Evolutionary conservation across 2,113 vertebrate genomes (phyloP).

Genomic region (Pangasianodon hypophthalmus): DNA sequence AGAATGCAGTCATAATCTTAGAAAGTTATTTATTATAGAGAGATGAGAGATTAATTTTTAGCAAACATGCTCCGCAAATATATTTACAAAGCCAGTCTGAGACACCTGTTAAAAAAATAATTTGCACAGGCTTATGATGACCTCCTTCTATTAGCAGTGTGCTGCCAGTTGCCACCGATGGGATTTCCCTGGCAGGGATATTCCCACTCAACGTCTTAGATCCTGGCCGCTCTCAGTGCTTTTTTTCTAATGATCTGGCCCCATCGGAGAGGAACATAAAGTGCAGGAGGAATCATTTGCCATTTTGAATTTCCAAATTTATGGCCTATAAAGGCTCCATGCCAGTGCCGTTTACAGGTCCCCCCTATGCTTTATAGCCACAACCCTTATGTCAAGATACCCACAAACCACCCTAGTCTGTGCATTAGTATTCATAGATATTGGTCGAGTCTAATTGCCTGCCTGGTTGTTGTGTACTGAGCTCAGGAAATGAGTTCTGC

Average conservation of each 20-base stretch:
- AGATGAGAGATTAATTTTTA: slow-evolving; percentile 3
- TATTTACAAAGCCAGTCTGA: slow-evolving; percentile 13
- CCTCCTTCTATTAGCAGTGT: background rate
- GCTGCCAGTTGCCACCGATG: background rate
- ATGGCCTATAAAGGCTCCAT: slow-evolving; percentile 50
- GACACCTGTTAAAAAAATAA: background rate
- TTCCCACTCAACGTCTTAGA: slow-evolving; percentile 13
- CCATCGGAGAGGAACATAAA: slow-evolving; percentile 33
- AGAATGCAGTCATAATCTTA: background rate
- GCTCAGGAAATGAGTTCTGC: slow-evolving; percentile 37
- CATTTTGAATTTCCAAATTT: slow-evolving; percentile 51
- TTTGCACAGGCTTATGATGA: background rate
- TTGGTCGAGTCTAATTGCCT: slow-evolving; percentile 41
- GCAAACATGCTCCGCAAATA: background rate
- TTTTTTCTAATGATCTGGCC: slow-evolving; percentile 16
- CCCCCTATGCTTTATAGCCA: slow-evolving; percentile 37
- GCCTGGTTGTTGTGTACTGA: slow-evolving; percentile 24
- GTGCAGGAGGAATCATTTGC: slow-evolving; percentile 45
- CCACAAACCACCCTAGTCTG: slow-evolving; percentile 9
- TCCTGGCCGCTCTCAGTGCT: slow-evolving; percentile 16
- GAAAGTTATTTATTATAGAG: background rate
- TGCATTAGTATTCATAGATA: slow-evolving; percentile 52
- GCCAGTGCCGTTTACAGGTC: slow-evolving; percentile 39
- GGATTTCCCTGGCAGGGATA: slow-evolving; percentile 14
- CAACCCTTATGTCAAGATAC: slow-evolving; percentile 39